phyloP scores from a whole-genome alignment of 2,113 vertebrate species.

The Pyrgilauda ruficollis region DNA sequence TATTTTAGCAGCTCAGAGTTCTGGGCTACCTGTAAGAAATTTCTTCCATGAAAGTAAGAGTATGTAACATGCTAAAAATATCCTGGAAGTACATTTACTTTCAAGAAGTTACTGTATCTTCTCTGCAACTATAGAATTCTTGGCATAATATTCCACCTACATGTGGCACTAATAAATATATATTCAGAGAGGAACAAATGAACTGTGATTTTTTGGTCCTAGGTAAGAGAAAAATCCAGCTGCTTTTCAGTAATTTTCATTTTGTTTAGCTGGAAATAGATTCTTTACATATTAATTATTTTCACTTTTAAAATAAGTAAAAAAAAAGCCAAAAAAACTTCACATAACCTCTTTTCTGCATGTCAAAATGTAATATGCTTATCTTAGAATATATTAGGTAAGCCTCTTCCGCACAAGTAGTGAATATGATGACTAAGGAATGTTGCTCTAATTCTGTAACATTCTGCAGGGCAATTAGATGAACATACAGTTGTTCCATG shows the following conservation, averaged over 20 bases:
- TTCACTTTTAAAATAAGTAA: neutral
- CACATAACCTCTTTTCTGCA: fast-evolving
- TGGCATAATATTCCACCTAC: neutral
- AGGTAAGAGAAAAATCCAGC: neutral
- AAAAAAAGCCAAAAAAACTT: too few species aligned
- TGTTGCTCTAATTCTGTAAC: neutral
- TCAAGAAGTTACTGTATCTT: neutral
- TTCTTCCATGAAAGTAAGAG: neutral
- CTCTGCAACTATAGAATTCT: neutral
- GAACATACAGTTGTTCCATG: neutral
- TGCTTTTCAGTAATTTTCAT: neutral
- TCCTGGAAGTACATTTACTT: neutral
- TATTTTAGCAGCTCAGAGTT: neutral
- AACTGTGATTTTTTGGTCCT: neutral
- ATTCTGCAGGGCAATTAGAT: neutral
- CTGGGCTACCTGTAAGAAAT: neutral
- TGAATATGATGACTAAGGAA: neutral
- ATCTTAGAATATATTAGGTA: neutral
- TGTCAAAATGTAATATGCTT: neutral
- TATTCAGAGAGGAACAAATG: neutral
- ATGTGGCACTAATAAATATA: neutral
- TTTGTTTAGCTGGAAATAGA: neutral
- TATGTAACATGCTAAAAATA: conserved; percentile 14
- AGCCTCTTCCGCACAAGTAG: neutral
- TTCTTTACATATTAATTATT: neutral